Base-by-base conservation (phyloP, 2,797 vertebrate species). In the Oreortyx pictus region DNA sequence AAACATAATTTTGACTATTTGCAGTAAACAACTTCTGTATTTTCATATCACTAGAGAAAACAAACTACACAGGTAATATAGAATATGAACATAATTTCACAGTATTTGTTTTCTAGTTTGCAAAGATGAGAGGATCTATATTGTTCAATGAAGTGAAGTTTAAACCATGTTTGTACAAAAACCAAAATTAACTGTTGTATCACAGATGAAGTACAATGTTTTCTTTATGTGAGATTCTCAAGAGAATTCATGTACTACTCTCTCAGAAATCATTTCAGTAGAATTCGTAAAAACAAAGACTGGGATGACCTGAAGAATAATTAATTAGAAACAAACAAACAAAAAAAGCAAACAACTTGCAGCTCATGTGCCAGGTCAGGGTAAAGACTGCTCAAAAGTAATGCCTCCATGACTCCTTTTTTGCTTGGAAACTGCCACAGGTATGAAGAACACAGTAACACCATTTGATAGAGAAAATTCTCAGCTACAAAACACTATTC, bases 51-150 rank as follows among this genome's bases (percentile, higher is more conserved):
- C 16, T 73, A 57, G 60, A 86, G 67, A 44, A 84, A 94, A 74
- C 33, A 83, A 92, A 60, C 52, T 89, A 49, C 47, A 43, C 0
- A 0, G 52, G 75, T 47, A 90, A 65, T 57, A 75, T 47, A 90
- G 79, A 80, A 93, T 91, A 92, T 89, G 18, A 70, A 17, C 88
- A 67, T 82, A 92, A 84, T 96, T 92, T 93, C 35, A 49, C 25
- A 67, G 18, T 83, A 86, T 81, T 94, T 89, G 37, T 93, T 82
- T 83, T 83, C 23, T 61, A 67, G 37, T 88, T 93, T 82, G 49
- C 11, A 33, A 68, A 92, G 78, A 76, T 46, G 56, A 76, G 78
- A 67, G 41, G 37, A 79, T 89, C 94, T 86, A 49, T 75, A 78
- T 74, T 91, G 64, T 54, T 92, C 64, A 83, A 7, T 66, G 84